Base-by-base conservation (phyloP, 2,113 vertebrate genomes). In the Micronycteris hirsuta region DNA sequence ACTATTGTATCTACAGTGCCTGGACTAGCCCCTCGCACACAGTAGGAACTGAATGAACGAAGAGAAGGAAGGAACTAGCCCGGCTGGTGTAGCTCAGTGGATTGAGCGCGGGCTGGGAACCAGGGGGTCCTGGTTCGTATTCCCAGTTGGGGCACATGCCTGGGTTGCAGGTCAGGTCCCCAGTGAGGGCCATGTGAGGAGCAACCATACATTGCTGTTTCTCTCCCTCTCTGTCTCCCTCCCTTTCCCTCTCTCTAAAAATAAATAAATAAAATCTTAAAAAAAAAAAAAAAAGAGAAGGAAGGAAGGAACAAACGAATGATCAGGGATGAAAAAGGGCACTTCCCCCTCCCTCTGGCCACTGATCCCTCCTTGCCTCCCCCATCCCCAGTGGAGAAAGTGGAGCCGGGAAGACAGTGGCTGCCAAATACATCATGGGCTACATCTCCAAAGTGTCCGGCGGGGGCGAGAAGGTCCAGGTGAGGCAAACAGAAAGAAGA, bases 391-490 rank as follows among this genome's bases (percentile, higher is more conserved):
- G 99, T 0, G 99, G 99, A 58, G 99, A 99, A 96, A 99, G 99
- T 0, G 99, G 99, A 2, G 99, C 99, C 0, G 99, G 99, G 43
- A 99, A 99, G 97, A 99, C 99, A 0, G 99, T 99, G 92, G 99
- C 99, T 12, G 99, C 99, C 0, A 99, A 99, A 97, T 99, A 99
- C 97, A 99, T 99, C 97, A 99, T 99, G 99, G 99, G 99, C 82
- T 99, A 99, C 98, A 99, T 99, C 98, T 99, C 99, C 96, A 99
- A 99, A 98, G 99, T 99, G 81, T 99, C 99, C 0, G 99, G 99
- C 0, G 99, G 99, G 5, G 99, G 99, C 8, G 52, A 99, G 1
- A 99, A 99, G 98, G 99, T 99, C 28, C 99, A 99, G 99, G 99
- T 99, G 98, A 45, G 95, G 80, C 9, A 4, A 24, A 26, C 45